phyloP scores from a whole-genome alignment of 2,888 invertebrate genomes.

The Tridacna gigas region DNA sequence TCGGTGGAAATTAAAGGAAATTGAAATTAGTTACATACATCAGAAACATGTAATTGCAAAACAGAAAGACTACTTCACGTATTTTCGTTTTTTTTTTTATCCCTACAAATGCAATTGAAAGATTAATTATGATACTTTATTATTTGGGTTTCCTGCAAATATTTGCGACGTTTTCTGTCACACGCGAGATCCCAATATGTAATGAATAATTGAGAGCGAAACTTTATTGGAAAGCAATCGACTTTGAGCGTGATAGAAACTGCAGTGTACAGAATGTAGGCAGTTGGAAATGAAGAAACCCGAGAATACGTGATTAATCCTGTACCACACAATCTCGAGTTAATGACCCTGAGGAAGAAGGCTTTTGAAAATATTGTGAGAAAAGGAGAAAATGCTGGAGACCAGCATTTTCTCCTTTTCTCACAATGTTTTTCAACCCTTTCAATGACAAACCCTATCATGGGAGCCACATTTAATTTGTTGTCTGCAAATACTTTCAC shows the following conservation, averaged over 20 bases:
- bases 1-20: too few species aligned
- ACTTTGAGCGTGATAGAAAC: conserved; percentile 10
- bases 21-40: too few species aligned
- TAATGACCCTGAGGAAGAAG: not conserved
- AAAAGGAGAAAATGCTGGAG: conserved; percentile 4
- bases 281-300: not conserved
- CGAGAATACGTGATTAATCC: not conserved
- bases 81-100: not conserved
- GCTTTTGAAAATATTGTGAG: not conserved
- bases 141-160: conserved; percentile 23
- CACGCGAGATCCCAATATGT: conserved; percentile 21
- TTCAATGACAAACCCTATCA: too few species aligned
- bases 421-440: not conserved
- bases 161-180: conserved; percentile 20
- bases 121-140: conserved; percentile 22
- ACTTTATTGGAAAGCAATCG: not conserved
- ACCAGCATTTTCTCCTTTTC: conserved; percentile 10
- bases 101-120: conserved; percentile 13
- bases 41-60: too few species aligned
- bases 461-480: not conserved
- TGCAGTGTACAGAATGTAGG: not conserved
- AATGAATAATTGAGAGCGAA: not conserved
- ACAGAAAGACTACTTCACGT: too few species aligned
- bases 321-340: not conserved
- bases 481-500: not conserved